phyloP scores from a whole-genome alignment of 2,888 invertebrate genomes.

The Strigamia maritima region DNA sequence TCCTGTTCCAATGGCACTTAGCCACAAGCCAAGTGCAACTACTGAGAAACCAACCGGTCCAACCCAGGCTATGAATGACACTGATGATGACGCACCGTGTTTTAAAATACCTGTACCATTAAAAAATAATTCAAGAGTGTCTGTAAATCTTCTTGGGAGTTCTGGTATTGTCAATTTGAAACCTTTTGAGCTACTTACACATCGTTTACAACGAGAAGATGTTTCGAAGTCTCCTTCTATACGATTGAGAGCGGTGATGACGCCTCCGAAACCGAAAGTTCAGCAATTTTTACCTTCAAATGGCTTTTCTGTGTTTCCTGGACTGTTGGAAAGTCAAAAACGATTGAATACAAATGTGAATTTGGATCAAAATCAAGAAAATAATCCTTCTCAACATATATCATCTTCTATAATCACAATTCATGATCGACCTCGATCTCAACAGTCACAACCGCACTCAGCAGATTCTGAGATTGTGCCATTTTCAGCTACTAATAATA shows the following conservation, averaged over 20 bases:
- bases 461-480: not conserved
- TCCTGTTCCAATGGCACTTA: not conserved
- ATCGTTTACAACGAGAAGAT: not conserved
- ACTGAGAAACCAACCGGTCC: not conserved
- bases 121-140: constrained; percentile 2
- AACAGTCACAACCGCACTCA: not conserved
- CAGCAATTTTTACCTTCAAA: not conserved
- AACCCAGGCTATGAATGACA: not conserved
- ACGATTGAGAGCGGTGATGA: not conserved
- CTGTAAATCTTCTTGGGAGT: not conserved
- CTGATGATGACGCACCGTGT: not conserved
- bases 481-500: not conserved
- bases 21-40: not conserved
- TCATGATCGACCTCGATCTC: not conserved
- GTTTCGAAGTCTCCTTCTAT: not conserved
- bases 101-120: not conserved
- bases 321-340: not conserved
- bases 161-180: not conserved
- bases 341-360: not conserved
- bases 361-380: not conserved
- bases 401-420: not conserved
- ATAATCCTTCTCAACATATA: not conserved
- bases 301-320: not conserved
- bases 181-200: not conserved
- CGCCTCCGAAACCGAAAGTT: not conserved